Conservation (phyloP, 2,113 vertebrate genomes). For the Macroglossus sobrinus region DNA sequence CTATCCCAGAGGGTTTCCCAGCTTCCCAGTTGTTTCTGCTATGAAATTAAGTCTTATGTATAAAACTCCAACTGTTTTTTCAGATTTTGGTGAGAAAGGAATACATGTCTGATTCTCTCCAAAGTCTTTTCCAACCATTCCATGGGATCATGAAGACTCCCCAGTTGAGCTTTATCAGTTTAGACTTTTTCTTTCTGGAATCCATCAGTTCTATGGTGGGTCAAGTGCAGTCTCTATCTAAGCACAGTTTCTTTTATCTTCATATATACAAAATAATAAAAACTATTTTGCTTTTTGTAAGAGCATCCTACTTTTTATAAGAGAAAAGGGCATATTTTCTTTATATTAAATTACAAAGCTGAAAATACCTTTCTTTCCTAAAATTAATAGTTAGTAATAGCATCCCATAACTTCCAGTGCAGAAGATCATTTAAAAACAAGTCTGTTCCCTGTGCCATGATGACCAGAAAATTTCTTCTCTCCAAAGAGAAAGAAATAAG, state of each 20-base stretch:
- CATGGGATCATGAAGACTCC: neutral
- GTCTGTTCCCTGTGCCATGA: neutral
- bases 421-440: conserved; percentile 16
- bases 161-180: neutral
- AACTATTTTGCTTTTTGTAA: neutral
- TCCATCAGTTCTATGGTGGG: neutral
- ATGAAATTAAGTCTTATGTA: neutral
- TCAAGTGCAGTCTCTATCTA: neutral
- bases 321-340: neutral
- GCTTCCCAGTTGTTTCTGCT: neutral
- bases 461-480: conserved; percentile 1
- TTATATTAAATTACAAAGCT: neutral
- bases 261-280: neutral
- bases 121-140: neutral
- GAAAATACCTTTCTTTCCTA: conserved; percentile 2
- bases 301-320: neutral
- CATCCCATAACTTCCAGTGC: neutral
- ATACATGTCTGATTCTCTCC: neutral
- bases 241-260: conserved; percentile 7
- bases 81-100: neutral
- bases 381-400: conserved; percentile 17
- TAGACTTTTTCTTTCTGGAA: neutral
- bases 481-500: conserved; percentile 10
- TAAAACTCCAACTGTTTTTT: neutral
- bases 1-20: neutral